phyloP scores from a whole-genome alignment of 2,113 vertebrate genomes.

The Hippocampus mohnikei region DNA sequence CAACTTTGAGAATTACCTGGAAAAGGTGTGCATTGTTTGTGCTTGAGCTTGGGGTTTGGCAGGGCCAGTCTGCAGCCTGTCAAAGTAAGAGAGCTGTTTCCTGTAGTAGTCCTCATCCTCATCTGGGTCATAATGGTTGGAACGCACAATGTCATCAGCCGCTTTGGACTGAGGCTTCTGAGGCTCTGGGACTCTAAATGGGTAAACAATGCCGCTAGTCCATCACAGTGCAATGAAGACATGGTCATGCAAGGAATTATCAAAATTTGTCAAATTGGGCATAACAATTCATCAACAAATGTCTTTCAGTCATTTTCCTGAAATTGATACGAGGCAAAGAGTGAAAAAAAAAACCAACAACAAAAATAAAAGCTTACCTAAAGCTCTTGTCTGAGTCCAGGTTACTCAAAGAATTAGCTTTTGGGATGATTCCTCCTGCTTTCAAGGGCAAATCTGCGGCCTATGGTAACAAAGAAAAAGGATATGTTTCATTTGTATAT shows the following conservation, averaged over 20 bases:
- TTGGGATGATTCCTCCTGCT: conserved; percentile 78
- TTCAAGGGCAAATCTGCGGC: conserved; percentile 85
- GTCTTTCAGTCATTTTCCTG: background rate
- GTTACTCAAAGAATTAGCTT: conserved; percentile 83
- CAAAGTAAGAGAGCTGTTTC: conserved; percentile 95
- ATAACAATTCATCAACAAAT: background rate
- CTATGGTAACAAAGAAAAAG: conserved; percentile 55
- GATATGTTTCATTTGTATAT: background rate
- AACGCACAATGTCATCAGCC: conserved; percentile 85
- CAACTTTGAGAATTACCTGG: conserved; percentile 74
- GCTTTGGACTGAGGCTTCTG: conserved; percentile 84
- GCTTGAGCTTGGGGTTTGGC: conserved; percentile 78
- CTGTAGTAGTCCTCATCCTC: conserved; percentile 95
- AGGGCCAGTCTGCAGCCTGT: conserved; percentile 75
- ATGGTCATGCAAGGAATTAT: background rate
- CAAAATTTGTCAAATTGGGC: background rate
- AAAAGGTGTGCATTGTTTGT: conserved; percentile 74
- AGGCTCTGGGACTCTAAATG: conserved; percentile 83
- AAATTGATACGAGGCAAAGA: background rate
- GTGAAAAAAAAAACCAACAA: background rate
- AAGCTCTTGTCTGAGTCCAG: conserved; percentile 90
- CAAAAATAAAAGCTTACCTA: conserved; percentile 72
- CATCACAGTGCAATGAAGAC: background rate
- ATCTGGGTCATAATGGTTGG: conserved; percentile 88
- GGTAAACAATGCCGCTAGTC: background rate